These are phyloP conservation scores for Pachycephala philippinensis DNA, from an alignment of 2,113 vertebrate genomes.

Conservation along the genomic window DNA sequence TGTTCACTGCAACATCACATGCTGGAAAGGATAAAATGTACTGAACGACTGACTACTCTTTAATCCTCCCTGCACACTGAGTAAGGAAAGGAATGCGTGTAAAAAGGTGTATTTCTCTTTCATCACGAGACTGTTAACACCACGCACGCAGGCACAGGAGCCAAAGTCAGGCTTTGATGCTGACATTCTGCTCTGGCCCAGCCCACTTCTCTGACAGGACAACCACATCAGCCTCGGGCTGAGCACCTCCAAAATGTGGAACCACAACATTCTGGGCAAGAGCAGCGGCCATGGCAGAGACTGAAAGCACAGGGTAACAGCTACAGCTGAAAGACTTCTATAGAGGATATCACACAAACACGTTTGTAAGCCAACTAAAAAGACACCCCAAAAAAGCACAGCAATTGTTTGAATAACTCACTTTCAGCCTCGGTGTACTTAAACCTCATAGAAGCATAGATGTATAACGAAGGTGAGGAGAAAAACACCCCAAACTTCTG, in stretches of 20 bases:
- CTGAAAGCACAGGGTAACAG: neutral
- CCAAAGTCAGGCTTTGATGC: neutral
- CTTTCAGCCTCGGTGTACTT: neutral
- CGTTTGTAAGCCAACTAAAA: neutral
- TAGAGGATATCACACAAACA: neutral
- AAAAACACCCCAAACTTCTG: neutral
- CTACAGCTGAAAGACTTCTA: neutral
- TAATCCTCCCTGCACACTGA: neutral
- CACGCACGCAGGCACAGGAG: neutral
- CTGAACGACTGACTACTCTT: neutral
- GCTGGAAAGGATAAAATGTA: neutral
- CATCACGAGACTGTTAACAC: neutral
- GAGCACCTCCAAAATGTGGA: accelerated
- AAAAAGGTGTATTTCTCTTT: neutral
- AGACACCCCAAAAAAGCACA: neutral
- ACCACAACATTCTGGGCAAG: neutral
- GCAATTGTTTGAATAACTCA: neutral
- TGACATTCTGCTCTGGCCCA: neutral
- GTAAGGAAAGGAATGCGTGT: neutral
- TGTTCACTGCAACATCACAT: neutral
- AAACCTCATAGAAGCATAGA: neutral
- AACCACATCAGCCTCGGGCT: accelerated
- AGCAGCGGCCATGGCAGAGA: neutral
- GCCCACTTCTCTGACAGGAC: neutral
- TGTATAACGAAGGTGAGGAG: neutral